These are phyloP conservation scores for Drosophila birchii DNA, from an alignment of 2,888 invertebrate species.

Conservation along the genomic window DNA sequence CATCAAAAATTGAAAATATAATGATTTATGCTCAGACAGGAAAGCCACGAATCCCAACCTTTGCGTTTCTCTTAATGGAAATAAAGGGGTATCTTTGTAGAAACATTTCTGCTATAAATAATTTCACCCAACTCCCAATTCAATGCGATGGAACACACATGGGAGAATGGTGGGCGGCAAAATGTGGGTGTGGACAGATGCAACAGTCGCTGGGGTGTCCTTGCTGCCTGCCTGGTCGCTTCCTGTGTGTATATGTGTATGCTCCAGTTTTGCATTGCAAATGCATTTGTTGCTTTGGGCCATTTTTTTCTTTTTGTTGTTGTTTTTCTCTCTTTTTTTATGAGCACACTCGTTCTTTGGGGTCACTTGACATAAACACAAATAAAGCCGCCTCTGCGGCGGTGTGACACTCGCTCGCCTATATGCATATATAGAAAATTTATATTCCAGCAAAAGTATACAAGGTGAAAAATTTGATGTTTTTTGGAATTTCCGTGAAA, in stretches of 20 bases:
- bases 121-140: conserved; percentile 24
- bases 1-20: neutral
- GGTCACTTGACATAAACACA: conserved; percentile 53
- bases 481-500: conserved; percentile 29
- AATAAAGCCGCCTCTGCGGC: conserved; percentile 45
- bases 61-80: neutral
- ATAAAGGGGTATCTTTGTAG: conserved; percentile 22
- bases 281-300: conserved; percentile 49
- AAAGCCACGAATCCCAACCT: neutral
- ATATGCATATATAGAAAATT: conserved; percentile 43
- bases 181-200: conserved; percentile 25
- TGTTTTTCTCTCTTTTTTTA: neutral
- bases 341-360: conserved; percentile 28
- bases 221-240: conserved; percentile 58
- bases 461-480: conserved; percentile 66
- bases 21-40: neutral
- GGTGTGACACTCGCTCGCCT: conserved; percentile 9
- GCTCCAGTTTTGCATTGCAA: conserved; percentile 69
- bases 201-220: conserved; percentile 54
- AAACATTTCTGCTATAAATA: conserved; percentile 32
- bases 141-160: neutral
- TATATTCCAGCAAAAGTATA: conserved; percentile 50
- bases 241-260: conserved; percentile 51
- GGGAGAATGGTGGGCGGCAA: neutral
- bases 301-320: conserved; percentile 27